phyloP scores from a whole-genome alignment of 2,113 vertebrate genomes.

The Platycercus adscitus region DNA sequence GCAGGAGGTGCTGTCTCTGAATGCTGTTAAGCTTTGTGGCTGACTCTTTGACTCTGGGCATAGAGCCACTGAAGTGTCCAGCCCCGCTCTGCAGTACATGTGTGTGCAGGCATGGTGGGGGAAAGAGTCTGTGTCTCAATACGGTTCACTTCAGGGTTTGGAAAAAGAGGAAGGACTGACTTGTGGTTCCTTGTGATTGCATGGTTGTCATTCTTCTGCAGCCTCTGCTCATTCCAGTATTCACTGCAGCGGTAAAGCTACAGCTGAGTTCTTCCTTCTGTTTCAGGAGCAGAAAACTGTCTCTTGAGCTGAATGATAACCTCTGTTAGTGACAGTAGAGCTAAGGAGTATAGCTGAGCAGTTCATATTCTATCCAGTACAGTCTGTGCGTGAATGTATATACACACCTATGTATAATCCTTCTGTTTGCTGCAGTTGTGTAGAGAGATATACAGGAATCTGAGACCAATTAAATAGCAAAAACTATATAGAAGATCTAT shows the following conservation, averaged over 20 bases:
- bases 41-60: background rate
- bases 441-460: background rate
- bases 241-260: background rate
- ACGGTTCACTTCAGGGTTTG: background rate
- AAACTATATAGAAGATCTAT: background rate
- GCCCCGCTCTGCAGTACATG: too few species aligned
- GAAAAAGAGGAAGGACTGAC: background rate
- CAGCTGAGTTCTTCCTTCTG: background rate
- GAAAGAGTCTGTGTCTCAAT: background rate
- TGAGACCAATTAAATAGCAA: background rate
- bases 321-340: background rate
- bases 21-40: background rate
- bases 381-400: background rate
- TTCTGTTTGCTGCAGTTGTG: background rate
- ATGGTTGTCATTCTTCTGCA: background rate
- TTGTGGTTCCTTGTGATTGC: background rate
- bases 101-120: rapidly evolving
- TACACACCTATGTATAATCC: background rate
- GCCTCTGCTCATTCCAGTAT: background rate
- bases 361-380: background rate
- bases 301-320: background rate
- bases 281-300: background rate
- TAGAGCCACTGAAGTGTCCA: background rate
- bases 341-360: background rate
- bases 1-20: background rate